Conservation (phyloP, 1,140 invertebrate species). For the Scylla paramamosain region DNA sequence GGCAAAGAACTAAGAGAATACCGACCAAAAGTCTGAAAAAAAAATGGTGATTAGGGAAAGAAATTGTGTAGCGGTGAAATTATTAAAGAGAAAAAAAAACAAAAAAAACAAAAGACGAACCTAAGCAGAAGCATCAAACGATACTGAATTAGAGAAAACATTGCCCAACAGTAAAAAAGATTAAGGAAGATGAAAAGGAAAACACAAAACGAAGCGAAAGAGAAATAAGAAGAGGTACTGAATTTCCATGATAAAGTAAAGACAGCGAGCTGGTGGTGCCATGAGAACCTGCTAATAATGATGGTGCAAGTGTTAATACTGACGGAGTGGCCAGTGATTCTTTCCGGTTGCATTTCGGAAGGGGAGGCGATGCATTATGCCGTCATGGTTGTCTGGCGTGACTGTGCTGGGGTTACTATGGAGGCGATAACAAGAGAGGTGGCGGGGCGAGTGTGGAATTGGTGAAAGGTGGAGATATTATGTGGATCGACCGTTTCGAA, state of each 20-base stretch:
- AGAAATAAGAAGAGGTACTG: no score
- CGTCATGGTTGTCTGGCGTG: background rate
- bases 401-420: background rate
- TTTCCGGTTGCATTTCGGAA: background rate
- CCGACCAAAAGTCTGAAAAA: no score
- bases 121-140: no score
- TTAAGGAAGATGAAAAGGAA: no score
- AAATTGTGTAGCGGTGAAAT: no score
- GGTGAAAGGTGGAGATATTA: background rate
- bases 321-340: background rate
- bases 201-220: no score
- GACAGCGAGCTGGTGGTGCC: background rate
- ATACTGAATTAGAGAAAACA: no score
- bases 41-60: no score
- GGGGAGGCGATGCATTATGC: background rate
- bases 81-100: no score
- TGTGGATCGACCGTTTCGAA: background rate
- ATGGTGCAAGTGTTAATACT: background rate
- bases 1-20: no score
- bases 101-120: no score
- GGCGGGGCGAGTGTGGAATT: background rate
- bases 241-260: background rate
- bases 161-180: no score
- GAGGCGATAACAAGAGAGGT: background rate
- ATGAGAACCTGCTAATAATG: background rate